Evolutionary conservation across 2,797 vertebrate species (phyloP), one percentile per base, ranked within the genome.

Genomic region (Sitta carolinensis): DNA sequence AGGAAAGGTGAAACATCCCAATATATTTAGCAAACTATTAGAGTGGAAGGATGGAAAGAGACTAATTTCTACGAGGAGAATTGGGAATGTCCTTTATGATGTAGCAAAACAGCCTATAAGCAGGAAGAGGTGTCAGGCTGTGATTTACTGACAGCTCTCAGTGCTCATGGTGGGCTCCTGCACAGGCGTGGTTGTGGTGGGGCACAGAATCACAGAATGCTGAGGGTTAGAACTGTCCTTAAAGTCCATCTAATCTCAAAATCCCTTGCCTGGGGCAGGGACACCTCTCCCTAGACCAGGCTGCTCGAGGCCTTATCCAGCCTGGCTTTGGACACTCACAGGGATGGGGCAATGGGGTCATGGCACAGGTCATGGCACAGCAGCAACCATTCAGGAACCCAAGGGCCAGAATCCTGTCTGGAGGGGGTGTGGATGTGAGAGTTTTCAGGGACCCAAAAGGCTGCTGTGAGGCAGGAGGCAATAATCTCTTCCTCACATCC

Each of bases 351-450:
- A 61, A 22, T 10, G 27, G 27, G 11, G 16, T 61, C 47, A 47
- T 30, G 30, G 57, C 3, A 4, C 0, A 2, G 22, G 40, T n/a
- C n/a, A 84, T n/a, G n/a, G 23, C 16, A n/a, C 10, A 5, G 50
- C 8, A 75, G 18, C 50, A 75, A 23, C 26, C 54, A 30, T 23
- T 89, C 54, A 75, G 43, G 17, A 66, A 20, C 12, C 40, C 50
- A 54, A 23, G 17, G 50, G 40, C 12, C n/a, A n/a, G 38, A 69
- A 70, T 23, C 14, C 40, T 68, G 64, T 17, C 32, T 80, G 64
- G 12, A 57, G 7, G 1, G 10, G 3, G 3, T 61, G 42, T 11
- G 27, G 13, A 36, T 19, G 8, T 72, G 15, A 27, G 5, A 10
- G 22, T 62, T 90, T 81, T 58, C 54, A 54, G 50, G 36, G 43